These are phyloP conservation scores for Rotaria magnacalcarata DNA, from an alignment of 2,888 invertebrate species.

Conservation along the genomic window DNA sequence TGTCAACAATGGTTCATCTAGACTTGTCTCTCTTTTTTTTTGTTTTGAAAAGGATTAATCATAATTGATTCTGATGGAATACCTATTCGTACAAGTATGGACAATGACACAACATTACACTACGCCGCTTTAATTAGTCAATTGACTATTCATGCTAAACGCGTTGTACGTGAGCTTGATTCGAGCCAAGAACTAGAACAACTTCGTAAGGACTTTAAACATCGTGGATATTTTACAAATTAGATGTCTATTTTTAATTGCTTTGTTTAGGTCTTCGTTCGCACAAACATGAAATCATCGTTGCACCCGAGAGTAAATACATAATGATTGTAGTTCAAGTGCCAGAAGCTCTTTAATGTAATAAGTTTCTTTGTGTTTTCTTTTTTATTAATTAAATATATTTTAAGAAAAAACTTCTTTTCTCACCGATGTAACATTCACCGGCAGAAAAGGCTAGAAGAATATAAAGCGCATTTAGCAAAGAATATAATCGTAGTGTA, in stretches of 20 bases:
- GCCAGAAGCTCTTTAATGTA: not conserved
- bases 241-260: not conserved
- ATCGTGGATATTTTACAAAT: not conserved
- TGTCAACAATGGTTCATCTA: no score
- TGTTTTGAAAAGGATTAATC: not conserved
- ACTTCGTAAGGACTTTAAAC: not conserved
- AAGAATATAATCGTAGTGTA: not conserved
- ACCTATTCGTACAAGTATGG: conserved; percentile 18
- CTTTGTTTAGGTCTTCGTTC: not conserved
- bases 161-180: not conserved
- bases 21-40: not conserved
- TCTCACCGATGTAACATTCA: not conserved
- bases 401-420: not conserved
- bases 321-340: not conserved
- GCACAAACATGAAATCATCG: not conserved
- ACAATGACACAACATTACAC: not conserved
- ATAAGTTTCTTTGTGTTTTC: not conserved
- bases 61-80: not conserved
- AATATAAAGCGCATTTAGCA: not conserved
- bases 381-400: conserved; percentile 4
- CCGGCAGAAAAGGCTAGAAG: not conserved
- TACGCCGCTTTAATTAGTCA: not conserved
- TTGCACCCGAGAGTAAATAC: not conserved
- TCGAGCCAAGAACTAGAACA: conserved; percentile 1
- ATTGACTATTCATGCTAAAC: conserved; percentile 6